phyloP scores from a whole-genome alignment of 1,140 invertebrate genomes.

The Drosophila ananassae region DNA sequence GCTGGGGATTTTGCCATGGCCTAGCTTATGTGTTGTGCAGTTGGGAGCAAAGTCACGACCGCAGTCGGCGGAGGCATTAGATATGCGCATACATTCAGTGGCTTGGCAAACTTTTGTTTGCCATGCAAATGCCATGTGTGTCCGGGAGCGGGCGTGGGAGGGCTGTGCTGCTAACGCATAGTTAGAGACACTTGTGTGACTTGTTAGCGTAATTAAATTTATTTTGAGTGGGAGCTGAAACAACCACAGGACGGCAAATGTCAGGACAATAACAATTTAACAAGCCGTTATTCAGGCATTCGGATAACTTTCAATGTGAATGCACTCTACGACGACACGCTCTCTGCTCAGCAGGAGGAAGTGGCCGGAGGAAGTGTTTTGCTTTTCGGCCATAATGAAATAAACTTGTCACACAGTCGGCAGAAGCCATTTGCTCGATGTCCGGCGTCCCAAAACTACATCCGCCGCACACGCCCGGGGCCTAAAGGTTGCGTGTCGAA shows the following conservation, averaged over 20 bases:
- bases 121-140: constrained; percentile 31
- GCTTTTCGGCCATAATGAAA: constrained; percentile 63
- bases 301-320: constrained; percentile 52
- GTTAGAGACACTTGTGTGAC: constrained; percentile 72
- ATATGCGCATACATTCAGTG: constrained; percentile 69
- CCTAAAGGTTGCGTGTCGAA: constrained; percentile 4
- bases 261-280: constrained; percentile 59
- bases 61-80: constrained; percentile 47
- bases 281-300: constrained; percentile 45
- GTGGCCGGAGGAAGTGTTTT: constrained; percentile 43
- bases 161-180: constrained; percentile 51
- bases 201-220: constrained; percentile 67
- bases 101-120: constrained; percentile 57
- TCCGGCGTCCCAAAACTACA: constrained; percentile 24
- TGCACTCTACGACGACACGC: constrained; percentile 47
- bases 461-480: background rate
- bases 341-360: constrained; percentile 24
- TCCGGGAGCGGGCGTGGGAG: constrained; percentile 1
- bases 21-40: constrained; percentile 8
- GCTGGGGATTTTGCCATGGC: constrained; percentile 8
- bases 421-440: constrained; percentile 44
- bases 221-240: background rate
- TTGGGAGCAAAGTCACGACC: constrained; percentile 13
- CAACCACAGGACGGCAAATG: constrained; percentile 15
- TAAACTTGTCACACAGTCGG: constrained; percentile 67